These are phyloP conservation scores for Belonocnema kinseyi DNA, from an alignment of 1,140 invertebrate genomes.

Conservation along the genomic window DNA sequence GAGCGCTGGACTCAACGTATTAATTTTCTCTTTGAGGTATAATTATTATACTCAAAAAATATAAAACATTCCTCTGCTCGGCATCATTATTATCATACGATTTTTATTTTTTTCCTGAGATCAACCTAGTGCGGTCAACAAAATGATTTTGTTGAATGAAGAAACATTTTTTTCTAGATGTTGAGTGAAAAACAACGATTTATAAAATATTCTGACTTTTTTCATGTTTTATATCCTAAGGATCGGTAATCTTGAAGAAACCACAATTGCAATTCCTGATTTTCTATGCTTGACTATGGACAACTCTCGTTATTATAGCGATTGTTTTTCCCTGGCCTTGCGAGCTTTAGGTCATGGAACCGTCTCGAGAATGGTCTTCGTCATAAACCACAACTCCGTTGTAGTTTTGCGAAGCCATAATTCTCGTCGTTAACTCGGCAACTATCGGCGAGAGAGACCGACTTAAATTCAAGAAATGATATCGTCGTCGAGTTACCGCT, in stretches of 20 bases:
- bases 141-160: no score
- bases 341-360: not conserved
- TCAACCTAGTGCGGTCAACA: no score
- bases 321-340: not conserved
- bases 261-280: not conserved
- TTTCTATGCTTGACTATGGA: not conserved
- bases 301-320: not conserved
- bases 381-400: not conserved
- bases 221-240: not conserved
- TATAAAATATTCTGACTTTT: no score
- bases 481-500: slow-evolving; percentile 46
- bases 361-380: not conserved
- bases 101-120: no score
- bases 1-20: slow-evolving; percentile 36
- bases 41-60: slow-evolving; percentile 29
- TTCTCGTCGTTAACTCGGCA: slow-evolving; percentile 45
- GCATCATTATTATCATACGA: no score
- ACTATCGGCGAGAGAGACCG: slow-evolving; percentile 12
- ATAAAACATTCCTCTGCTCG: not conserved
- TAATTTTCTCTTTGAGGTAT: slow-evolving; percentile 41
- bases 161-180: no score
- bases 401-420: slow-evolving; percentile 40
- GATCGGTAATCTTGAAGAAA: not conserved
- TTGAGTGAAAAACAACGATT: no score
- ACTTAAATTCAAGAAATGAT: slow-evolving; percentile 48